These are phyloP conservation scores for Amphiprion percula DNA, from an alignment of 2,113 vertebrate species.

Conservation along the genomic window DNA sequence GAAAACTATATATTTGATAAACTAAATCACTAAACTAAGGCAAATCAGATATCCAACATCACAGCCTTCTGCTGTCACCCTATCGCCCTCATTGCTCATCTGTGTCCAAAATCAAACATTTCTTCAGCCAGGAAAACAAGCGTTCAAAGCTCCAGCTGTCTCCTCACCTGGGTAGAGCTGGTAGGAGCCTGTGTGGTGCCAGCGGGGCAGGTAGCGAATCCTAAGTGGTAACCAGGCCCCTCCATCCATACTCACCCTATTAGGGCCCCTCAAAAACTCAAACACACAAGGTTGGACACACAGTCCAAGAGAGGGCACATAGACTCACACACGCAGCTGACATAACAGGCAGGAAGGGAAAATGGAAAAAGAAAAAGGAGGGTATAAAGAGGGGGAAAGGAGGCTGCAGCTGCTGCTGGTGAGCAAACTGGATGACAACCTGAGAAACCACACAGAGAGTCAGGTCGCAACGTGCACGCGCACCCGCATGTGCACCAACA, in stretches of 20 bases:
- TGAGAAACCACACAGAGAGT: constrained; percentile 59
- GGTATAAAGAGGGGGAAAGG: constrained; percentile 35
- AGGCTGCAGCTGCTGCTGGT: constrained; percentile 66
- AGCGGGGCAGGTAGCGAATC: constrained; percentile 91
- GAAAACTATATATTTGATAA: constrained; percentile 15
- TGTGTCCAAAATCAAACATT: not conserved
- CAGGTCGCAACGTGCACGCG: constrained; percentile 50
- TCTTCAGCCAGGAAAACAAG: not conserved
- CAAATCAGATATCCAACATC: not conserved
- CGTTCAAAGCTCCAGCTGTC: constrained; percentile 4
- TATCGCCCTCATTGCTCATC: not conserved
- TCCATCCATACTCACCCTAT: constrained; percentile 88
- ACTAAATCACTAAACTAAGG: not conserved
- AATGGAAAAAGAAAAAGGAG: constrained; percentile 9
- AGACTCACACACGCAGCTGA: constrained; percentile 24
- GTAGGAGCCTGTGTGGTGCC: constrained; percentile 95
- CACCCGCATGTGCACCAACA: constrained; percentile 19
- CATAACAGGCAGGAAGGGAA: constrained; percentile 6
- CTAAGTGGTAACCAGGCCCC: constrained; percentile 91
- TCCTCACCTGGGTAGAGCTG: constrained; percentile 94
- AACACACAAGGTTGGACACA: constrained; percentile 22
- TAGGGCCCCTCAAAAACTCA: constrained; percentile 47
- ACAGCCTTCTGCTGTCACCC: not conserved
- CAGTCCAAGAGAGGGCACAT: constrained; percentile 15
- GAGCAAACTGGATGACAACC: constrained; percentile 52